These are phyloP conservation scores for Myotis lucifugus DNA, from an alignment of 2,113 vertebrate species.

Conservation along the genomic window DNA sequence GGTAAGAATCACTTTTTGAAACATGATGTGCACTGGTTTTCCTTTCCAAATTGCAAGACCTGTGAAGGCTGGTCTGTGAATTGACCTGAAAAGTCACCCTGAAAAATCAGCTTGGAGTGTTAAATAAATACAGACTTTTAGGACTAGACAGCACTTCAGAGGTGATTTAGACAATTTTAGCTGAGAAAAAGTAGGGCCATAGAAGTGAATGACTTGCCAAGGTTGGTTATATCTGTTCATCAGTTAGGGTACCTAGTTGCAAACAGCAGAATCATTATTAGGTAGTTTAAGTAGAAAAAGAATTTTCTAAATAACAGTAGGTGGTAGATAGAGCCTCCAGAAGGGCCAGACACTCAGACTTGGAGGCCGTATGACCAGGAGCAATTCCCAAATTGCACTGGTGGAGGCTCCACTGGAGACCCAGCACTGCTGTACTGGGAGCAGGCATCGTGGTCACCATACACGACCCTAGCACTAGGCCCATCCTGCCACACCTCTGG, in stretches of 20 bases:
- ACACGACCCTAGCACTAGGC: background rate
- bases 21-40: background rate
- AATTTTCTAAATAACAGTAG: background rate
- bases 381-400: background rate
- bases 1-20: conserved; percentile 4
- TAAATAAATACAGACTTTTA: conserved; percentile 36
- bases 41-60: background rate
- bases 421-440: background rate
- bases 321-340: background rate
- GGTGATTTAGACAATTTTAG: conserved; percentile 25
- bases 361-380: background rate
- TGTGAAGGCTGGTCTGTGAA: conserved; percentile 29
- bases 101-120: conserved; percentile 17
- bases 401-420: background rate
- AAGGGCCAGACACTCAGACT: background rate
- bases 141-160: background rate
- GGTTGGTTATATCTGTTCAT: background rate
- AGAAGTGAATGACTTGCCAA: background rate
- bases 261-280: background rate
- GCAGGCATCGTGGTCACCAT: background rate
- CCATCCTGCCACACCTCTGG: background rate
- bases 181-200: background rate
- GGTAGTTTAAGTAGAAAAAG: background rate
- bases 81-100: conserved; percentile 34
- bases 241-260: background rate